Percentiles rank a stretch among this genome's conserved stretches.
These are phyloP conservation scores for Crepidodera aurea DNA, from an alignment of 2,888 invertebrate species.

Conservation along the genomic window DNA sequence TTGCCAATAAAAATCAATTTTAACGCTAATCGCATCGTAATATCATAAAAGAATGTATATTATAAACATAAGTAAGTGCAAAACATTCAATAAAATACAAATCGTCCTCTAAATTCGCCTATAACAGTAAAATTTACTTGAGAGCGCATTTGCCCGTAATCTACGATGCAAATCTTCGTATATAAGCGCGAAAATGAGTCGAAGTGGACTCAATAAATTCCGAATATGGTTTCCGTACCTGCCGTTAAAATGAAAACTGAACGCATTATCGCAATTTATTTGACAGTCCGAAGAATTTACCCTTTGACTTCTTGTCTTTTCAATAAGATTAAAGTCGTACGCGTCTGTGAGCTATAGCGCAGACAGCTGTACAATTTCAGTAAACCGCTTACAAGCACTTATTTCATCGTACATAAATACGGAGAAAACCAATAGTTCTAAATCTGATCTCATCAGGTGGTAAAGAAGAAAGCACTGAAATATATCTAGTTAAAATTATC, in stretches of 20 bases:
- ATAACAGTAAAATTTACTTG: conserved; percentile 32
- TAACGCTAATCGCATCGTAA: not conserved
- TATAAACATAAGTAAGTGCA: conserved; percentile 13
- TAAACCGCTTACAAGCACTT: conserved; percentile 47
- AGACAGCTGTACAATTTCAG: conserved; percentile 43
- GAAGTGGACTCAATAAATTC: conserved; percentile 37
- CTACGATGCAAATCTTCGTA: conserved; percentile 33
- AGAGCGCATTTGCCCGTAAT: conserved; percentile 30
- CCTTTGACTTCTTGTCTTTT: conserved; percentile 42
- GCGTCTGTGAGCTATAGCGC: conserved; percentile 26
- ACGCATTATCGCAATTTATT: conserved; percentile 41
- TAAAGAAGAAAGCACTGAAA: conserved; percentile 51
- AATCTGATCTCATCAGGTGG: conserved; percentile 55
- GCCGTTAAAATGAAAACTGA: conserved; percentile 41
- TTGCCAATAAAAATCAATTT: not conserved
- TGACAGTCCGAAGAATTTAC: conserved; percentile 42
- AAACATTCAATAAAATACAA: conserved; percentile 33
- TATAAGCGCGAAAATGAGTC: conserved; percentile 37
- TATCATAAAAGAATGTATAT: conserved; percentile 12
- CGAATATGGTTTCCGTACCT: conserved; percentile 39
- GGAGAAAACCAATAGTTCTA: conserved; percentile 52
- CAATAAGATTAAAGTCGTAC: conserved; percentile 38
- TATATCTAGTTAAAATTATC: conserved; percentile 56
- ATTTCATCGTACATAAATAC: conserved; percentile 43
- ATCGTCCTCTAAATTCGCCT: conserved; percentile 27